phyloP scores from a whole-genome alignment of 2,888 invertebrate species.

The Amblyteles armatorius region DNA sequence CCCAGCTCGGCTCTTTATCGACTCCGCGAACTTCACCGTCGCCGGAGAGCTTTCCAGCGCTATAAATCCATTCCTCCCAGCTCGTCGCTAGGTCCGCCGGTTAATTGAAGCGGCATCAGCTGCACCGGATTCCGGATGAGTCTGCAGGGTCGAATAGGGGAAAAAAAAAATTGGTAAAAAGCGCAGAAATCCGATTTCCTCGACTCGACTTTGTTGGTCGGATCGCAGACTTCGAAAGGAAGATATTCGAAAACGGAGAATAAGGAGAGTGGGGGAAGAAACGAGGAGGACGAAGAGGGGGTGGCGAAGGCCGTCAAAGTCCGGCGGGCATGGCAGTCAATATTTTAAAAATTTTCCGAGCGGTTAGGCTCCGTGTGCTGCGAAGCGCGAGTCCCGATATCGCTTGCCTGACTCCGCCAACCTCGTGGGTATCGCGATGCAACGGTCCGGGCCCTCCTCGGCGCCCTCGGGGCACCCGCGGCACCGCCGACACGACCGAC shows the following conservation, averaged over 20 bases:
- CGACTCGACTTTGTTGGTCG: background rate
- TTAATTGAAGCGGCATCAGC: background rate
- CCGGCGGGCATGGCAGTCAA: constrained; percentile 62
- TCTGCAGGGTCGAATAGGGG: background rate
- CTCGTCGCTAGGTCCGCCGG: background rate
- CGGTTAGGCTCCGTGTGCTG: constrained; percentile 73
- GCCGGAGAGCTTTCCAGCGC: background rate
- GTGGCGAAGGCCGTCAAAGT: constrained; percentile 3
- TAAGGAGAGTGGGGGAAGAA: background rate
- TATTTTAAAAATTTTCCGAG: constrained; percentile 75
- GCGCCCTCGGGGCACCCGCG: background rate
- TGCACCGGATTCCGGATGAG: background rate
- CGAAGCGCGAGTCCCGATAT: constrained; percentile 71
- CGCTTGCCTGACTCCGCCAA: constrained; percentile 47
- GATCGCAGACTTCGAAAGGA: background rate
- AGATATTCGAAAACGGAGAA: background rate
- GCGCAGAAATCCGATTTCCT: background rate
- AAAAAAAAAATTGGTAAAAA: background rate
- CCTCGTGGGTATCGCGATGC: constrained; percentile 5
- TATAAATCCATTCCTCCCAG: background rate
- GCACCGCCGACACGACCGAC: constrained; percentile 36
- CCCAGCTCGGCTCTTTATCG: background rate
- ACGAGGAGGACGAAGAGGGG: background rate
- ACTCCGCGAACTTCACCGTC: background rate
- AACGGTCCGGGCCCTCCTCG: constrained; percentile 32